Conservation (phyloP, 2,888 invertebrate species). For the Busseola fusca region DNA sequence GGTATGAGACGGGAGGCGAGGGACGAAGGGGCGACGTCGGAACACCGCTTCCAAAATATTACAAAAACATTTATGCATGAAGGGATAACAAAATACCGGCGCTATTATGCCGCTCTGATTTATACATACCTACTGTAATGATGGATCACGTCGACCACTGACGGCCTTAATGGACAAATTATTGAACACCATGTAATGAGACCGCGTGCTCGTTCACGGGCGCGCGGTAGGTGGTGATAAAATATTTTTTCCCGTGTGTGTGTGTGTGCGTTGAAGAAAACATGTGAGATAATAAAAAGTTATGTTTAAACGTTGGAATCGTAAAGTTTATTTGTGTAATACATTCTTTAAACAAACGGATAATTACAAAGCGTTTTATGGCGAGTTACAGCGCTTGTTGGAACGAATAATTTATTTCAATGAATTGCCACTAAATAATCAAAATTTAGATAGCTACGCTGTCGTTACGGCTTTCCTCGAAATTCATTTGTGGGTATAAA, state of each 20-base stretch:
- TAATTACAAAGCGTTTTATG: slow-evolving; percentile 84
- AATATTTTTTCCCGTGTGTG: slow-evolving; percentile 73
- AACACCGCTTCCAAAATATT: slow-evolving; percentile 83
- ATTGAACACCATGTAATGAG: slow-evolving; percentile 74
- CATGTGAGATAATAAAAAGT: slow-evolving; percentile 87
- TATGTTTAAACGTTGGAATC: slow-evolving; percentile 83
- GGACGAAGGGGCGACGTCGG: slow-evolving; percentile 70
- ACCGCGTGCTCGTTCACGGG: slow-evolving; percentile 65
- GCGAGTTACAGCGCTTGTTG: slow-evolving; percentile 75
- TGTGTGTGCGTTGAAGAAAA: slow-evolving; percentile 79
- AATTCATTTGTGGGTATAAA: slow-evolving; percentile 41
- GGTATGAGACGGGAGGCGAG: slow-evolving; percentile 66
- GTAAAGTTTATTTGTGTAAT: slow-evolving; percentile 88
- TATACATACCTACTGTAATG: slow-evolving; percentile 75
- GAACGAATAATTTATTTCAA: slow-evolving; percentile 77
- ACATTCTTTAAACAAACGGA: slow-evolving; percentile 86
- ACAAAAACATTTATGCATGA: slow-evolving; percentile 87
- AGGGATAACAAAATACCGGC: slow-evolving; percentile 84
- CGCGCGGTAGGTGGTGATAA: slow-evolving; percentile 75
- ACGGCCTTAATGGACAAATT: slow-evolving; percentile 76
- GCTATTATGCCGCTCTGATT: slow-evolving; percentile 78
- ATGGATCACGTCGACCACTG: slow-evolving; percentile 70
- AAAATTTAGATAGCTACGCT: slow-evolving; percentile 64
- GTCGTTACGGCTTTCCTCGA: slow-evolving; percentile 45
- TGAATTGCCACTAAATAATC: slow-evolving; percentile 73